Conservation (phyloP, 2,113 vertebrate genomes). For the Amblyopsis rosae region DNA sequence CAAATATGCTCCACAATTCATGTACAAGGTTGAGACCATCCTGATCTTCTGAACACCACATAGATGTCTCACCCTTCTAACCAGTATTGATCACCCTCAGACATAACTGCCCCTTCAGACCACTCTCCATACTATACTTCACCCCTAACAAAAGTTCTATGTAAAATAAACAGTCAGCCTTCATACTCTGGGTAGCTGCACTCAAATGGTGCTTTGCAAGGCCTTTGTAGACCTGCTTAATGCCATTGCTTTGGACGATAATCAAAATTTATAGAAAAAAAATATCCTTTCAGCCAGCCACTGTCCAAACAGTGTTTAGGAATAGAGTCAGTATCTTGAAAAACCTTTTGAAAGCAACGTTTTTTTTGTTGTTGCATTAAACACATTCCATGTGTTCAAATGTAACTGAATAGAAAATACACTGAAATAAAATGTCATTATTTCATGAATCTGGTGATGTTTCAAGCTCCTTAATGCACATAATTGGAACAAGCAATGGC, state of each 20-base stretch:
- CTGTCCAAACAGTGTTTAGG: constrained; percentile 18
- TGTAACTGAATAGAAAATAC: constrained; percentile 12
- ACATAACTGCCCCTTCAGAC: too few species aligned
- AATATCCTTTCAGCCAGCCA: neutral
- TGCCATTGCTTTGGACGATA: neutral
- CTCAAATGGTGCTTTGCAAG: neutral
- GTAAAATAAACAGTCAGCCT: too few species aligned
- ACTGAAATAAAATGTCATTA: constrained; percentile 54
- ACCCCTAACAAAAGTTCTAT: too few species aligned
- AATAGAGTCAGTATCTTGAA: constrained; percentile 17
- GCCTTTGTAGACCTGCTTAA: neutral
- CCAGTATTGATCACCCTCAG: too few species aligned
- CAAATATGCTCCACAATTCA: too few species aligned
- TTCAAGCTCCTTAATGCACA: neutral
- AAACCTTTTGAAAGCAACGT: constrained; percentile 47
- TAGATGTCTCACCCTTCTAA: too few species aligned
- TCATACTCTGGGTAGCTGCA: too few species aligned
- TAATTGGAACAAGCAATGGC: neutral
- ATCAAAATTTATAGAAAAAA: neutral
- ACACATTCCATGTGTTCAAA: constrained; percentile 66
- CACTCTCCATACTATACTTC: too few species aligned
- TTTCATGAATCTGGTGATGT: constrained; percentile 42
- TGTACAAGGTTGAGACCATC: too few species aligned
- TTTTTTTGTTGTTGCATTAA: constrained; percentile 52
- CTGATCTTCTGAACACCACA: too few species aligned